phyloP scores from a whole-genome alignment of 2,888 invertebrate genomes.

The Noctuana brunneofusca region DNA sequence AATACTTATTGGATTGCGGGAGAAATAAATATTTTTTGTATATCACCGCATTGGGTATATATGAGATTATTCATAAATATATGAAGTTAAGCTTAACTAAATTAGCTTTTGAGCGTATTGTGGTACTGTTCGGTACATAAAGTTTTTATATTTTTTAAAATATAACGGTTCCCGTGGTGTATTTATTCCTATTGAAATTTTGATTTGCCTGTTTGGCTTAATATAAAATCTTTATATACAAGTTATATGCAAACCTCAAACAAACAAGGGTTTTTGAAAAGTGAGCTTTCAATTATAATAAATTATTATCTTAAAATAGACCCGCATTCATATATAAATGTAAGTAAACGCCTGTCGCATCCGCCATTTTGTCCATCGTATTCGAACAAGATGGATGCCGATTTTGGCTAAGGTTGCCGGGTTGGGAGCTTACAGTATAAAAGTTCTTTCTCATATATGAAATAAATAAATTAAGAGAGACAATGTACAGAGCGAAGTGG shows the following conservation, averaged over 20 bases:
- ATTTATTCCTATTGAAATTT: constrained; percentile 40
- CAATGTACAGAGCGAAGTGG: constrained; percentile 54
- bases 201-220: constrained; percentile 47
- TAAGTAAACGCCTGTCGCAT: constrained; percentile 42
- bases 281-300: constrained; percentile 74
- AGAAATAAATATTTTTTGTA: constrained; percentile 76
- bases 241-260: constrained; percentile 57
- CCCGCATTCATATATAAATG: constrained; percentile 41
- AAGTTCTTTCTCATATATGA: constrained; percentile 21
- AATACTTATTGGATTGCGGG: constrained; percentile 72
- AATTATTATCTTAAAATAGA: constrained; percentile 49
- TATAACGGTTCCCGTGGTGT: constrained; percentile 38
- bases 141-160: constrained; percentile 45
- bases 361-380: constrained; percentile 42
- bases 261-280: constrained; percentile 73
- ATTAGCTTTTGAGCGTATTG: constrained; percentile 60
- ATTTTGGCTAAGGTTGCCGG: constrained; percentile 21
- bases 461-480: constrained; percentile 14
- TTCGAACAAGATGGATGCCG: constrained; percentile 50
- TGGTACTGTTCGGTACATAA: constrained; percentile 35
- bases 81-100: constrained; percentile 57
- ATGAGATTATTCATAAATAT: constrained; percentile 48
- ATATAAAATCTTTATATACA: constrained; percentile 42
- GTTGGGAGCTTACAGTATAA: constrained; percentile 33
- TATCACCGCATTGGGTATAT: constrained; percentile 67